phyloP scores from a whole-genome alignment of 2,888 invertebrate species.

The Torymus auratus region DNA sequence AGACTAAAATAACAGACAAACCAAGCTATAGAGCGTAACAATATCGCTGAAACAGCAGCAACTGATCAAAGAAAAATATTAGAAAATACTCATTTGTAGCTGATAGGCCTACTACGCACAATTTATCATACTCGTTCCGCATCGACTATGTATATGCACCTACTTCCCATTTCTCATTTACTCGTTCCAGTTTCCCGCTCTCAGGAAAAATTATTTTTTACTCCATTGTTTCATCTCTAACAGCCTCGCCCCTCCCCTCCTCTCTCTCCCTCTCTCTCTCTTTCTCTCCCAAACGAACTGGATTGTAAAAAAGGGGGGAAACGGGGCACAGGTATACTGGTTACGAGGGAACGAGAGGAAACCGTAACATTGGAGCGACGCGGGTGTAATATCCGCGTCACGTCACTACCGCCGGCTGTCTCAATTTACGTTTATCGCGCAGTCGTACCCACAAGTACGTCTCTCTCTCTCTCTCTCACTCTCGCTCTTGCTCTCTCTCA shows the following conservation, averaged over 20 bases:
- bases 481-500: too few relatives aligned
- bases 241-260: background rate
- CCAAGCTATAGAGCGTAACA: background rate
- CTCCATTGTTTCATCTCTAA: conserved; percentile 31
- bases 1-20: background rate
- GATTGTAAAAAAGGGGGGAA: background rate
- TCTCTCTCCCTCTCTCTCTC: background rate
- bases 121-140: conserved; percentile 13
- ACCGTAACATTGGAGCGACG: conserved; percentile 15
- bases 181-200: conserved; percentile 4
- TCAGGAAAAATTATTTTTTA: conserved; percentile 13
- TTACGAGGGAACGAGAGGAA: conserved; percentile 32
- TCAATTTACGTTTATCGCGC: conserved; percentile 64
- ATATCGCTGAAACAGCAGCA: background rate
- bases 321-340: background rate
- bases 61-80: conserved; percentile 5
- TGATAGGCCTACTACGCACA: conserved; percentile 34
- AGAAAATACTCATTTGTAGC: conserved; percentile 42
- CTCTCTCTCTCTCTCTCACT: background rate
- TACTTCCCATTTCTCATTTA: conserved; percentile 46
- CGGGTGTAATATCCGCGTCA: conserved; percentile 63
- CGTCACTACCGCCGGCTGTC: conserved; percentile 59
- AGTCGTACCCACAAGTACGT: conserved; percentile 31
- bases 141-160: conserved; percentile 23
- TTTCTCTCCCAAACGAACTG: background rate